These are phyloP conservation scores for Aphis craccivora DNA, from an alignment of 1,140 invertebrate species.

Conservation along the genomic window DNA sequence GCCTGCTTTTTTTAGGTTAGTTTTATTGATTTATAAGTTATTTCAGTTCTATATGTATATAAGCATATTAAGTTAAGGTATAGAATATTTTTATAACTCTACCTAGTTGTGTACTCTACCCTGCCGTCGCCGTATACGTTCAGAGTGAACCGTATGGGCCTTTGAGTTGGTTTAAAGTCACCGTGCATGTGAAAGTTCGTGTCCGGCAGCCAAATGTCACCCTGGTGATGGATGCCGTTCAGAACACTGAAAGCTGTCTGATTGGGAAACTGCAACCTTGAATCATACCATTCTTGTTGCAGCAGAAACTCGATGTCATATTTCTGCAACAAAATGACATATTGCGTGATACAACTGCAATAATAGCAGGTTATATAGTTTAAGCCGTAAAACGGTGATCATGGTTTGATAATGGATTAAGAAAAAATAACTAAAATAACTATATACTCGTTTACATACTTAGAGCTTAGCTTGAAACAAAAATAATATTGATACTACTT, in stretches of 20 bases:
- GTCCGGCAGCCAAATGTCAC: slow-evolving; percentile 90
- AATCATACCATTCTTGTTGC: slow-evolving; percentile 90
- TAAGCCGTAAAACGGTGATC: too few relatives aligned
- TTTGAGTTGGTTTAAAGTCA: slow-evolving; percentile 90
- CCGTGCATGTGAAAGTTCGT: slow-evolving; percentile 96
- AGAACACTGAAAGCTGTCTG: slow-evolving; percentile 83
- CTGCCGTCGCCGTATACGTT: slow-evolving; percentile 89
- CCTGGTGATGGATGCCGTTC: slow-evolving; percentile 88
- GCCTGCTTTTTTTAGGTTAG: too few relatives aligned
- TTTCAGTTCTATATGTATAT: neutral
- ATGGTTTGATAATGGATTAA: neutral
- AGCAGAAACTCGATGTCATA: slow-evolving; percentile 93
- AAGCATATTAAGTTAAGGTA: too few relatives aligned
- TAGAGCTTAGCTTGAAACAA: too few relatives aligned
- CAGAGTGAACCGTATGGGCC: slow-evolving; percentile 88
- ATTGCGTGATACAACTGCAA: neutral
- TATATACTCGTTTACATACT: too few relatives aligned
- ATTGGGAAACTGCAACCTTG: slow-evolving; percentile 84
- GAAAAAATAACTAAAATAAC: too few relatives aligned
- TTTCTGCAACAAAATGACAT: slow-evolving; percentile 72
- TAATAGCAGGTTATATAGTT: too few relatives aligned
- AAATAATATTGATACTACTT: neutral
- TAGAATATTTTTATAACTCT: neutral
- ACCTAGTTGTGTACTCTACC: slow-evolving; percentile 49
- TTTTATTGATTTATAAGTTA: neutral